These are phyloP conservation scores for Sturmia bella DNA, from an alignment of 2,888 invertebrate species.

Conservation along the genomic window DNA sequence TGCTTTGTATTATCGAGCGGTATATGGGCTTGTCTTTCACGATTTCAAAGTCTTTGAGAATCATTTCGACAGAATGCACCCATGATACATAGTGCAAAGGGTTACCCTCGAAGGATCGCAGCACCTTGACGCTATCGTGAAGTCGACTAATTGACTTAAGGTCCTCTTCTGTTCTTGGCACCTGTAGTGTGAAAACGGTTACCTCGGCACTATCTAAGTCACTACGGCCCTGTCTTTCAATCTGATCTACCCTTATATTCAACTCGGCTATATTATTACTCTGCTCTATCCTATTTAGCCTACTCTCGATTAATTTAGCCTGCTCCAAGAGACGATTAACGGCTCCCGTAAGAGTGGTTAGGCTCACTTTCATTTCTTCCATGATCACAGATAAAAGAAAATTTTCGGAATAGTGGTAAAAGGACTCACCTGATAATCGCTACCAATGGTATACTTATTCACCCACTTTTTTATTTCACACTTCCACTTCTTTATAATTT, in stretches of 20 bases:
- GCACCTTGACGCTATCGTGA: neutral
- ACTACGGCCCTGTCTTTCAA: no score
- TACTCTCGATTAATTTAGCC: neutral
- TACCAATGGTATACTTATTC: no score
- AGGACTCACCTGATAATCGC: no score
- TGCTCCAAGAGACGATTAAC: neutral
- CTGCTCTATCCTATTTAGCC: no score
- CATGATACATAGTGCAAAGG: neutral
- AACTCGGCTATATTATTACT: no score
- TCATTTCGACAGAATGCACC: neutral
- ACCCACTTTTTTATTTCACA: no score
- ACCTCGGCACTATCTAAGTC: neutral
- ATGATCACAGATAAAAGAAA: no score
- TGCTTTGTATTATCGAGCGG: constrained; percentile 62
- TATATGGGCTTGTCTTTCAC: constrained; percentile 56
- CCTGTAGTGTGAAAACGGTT: neutral
- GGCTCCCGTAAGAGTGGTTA: no score
- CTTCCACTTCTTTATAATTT: no score
- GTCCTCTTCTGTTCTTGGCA: neutral
- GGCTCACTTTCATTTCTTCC: no score
- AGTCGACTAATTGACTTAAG: neutral
- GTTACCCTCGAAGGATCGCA: neutral
- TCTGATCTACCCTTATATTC: no score
- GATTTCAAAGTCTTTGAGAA: constrained; percentile 15
- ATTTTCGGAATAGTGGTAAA: no score